Evolutionary conservation across 2,113 vertebrate genomes (phyloP).

Genomic region (Platysteira castanea): DNA sequence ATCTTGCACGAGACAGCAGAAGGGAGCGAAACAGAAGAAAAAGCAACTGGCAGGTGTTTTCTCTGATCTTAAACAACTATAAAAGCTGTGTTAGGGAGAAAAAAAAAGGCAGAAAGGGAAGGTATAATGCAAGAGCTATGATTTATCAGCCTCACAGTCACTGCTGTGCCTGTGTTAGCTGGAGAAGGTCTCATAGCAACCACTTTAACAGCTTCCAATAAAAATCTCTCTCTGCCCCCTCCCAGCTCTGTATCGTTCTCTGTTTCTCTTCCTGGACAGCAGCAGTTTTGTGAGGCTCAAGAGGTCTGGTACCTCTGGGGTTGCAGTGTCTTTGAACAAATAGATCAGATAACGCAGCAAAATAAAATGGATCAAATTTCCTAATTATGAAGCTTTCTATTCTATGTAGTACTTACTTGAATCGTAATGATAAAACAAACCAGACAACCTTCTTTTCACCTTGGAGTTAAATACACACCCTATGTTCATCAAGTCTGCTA

Average conservation of each 20-base stretch:
- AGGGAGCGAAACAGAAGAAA: not conserved
- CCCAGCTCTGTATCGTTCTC: constrained; percentile 47
- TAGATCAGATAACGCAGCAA: not conserved
- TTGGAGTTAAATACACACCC: not conserved
- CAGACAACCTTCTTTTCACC: not conserved
- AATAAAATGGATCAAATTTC: not conserved
- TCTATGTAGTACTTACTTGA: not conserved
- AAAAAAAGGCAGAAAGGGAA: not conserved
- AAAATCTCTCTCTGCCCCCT: constrained; percentile 69
- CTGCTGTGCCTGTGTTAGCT: constrained; percentile 62
- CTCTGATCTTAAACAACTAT: constrained; percentile 61
- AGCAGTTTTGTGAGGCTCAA: constrained; percentile 8
- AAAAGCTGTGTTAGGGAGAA: not conserved
- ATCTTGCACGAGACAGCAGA: constrained; percentile 51
- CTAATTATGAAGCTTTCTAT: not conserved
- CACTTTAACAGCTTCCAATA: constrained; percentile 77
- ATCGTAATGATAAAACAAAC: not conserved
- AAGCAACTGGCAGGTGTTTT: constrained; percentile 55
- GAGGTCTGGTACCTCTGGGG: not conserved
- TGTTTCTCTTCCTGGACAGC: constrained; percentile 14
- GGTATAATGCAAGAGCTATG: constrained; percentile 46
- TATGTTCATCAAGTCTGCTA: not conserved
- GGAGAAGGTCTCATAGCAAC: constrained; percentile 78
- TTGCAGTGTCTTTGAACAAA: not conserved
- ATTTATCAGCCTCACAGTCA: constrained; percentile 57